Evolutionary conservation across 2,888 invertebrate genomes (phyloP).

Genomic region (Cephonodes hylas): DNA sequence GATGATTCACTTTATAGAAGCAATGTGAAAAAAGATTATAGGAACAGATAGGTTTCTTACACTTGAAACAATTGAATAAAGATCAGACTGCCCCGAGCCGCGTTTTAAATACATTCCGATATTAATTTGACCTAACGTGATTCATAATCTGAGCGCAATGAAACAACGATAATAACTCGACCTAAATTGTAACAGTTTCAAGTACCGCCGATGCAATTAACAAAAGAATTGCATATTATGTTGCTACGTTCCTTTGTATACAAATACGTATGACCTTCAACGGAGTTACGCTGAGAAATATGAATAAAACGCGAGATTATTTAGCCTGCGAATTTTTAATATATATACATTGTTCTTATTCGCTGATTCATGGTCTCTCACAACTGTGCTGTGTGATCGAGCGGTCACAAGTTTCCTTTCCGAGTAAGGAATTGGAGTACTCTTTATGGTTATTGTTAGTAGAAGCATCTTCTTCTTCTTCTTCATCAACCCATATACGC

Average conservation of each 20-base stretch:
- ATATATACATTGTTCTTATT: neutral
- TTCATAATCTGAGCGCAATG: neutral
- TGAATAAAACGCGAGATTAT: neutral
- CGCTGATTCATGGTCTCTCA: too few species aligned
- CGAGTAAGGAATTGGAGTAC: too few species aligned
- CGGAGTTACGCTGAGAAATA: neutral
- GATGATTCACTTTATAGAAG: neutral
- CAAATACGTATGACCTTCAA: slow-evolving; percentile 11
- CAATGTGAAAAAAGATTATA: neutral
- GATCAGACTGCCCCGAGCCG: too few species aligned
- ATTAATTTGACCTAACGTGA: neutral
- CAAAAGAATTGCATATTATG: neutral
- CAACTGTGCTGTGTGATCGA: too few species aligned
- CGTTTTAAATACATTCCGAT: neutral
- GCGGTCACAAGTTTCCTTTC: too few species aligned
- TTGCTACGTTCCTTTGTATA: slow-evolving; percentile 16
- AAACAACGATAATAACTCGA: neutral
- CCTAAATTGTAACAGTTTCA: neutral
- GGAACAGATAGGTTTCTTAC: too few species aligned
- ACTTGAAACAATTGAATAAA: too few species aligned
- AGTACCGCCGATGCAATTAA: neutral
- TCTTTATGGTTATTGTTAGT: too few species aligned
- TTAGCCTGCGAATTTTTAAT: neutral
- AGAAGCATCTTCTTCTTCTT: too few species aligned
- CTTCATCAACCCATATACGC: too few species aligned